phyloP scores from a whole-genome alignment of 2,113 vertebrate genomes.

The Petaurus breviceps region DNA sequence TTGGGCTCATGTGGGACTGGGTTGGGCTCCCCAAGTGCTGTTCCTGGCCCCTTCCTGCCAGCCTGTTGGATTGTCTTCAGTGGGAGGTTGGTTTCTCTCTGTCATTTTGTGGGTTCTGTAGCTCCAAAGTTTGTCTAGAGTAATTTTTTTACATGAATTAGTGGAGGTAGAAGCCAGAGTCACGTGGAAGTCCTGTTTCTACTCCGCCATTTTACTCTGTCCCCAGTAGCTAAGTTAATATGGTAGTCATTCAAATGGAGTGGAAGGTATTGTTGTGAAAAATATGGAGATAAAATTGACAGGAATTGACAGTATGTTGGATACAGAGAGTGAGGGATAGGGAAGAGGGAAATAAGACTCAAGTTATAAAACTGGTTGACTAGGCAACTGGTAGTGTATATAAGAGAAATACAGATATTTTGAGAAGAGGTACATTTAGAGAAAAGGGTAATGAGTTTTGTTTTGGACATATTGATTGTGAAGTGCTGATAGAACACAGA shows the following conservation, averaged over 20 bases:
- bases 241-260: neutral
- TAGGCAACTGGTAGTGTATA: no score
- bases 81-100: no score
- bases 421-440: neutral
- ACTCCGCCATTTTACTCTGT: no score
- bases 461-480: neutral
- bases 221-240: neutral
- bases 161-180: no score
- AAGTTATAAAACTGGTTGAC: neutral
- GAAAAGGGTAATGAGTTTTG: neutral
- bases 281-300: neutral
- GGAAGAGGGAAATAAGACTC: neutral
- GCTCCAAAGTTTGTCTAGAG: no score
- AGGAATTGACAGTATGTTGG: neutral
- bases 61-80: no score
- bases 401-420: neutral
- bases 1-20: no score
- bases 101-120: no score
- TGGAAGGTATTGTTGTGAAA: neutral
- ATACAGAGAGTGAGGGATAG: neutral
- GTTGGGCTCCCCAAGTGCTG: no score
- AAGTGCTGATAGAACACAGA: neutral
- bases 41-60: no score
- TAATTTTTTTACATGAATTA: no score
- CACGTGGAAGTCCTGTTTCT: no score